Base-by-base conservation (phyloP, 2,797 vertebrate genomes). In the Rhodeus uyekii region DNA sequence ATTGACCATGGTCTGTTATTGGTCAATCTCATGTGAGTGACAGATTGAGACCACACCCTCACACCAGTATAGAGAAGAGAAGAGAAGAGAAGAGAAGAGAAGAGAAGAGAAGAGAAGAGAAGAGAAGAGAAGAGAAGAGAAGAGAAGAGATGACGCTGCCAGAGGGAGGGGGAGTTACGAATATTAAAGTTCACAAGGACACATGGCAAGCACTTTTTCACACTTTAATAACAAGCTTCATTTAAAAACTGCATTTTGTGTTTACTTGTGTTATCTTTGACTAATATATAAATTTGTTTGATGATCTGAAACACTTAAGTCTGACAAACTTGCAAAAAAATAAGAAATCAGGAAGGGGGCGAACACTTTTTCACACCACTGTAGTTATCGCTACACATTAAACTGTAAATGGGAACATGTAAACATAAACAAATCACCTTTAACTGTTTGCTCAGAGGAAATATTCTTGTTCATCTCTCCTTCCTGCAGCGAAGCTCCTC, bases 401-500 rank as follows among this genome's bases (percentile, higher is more conserved):
- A 27, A 42, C 18, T 27, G 19, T 5, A 71, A 8, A 22, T 34
- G 10, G 32, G 18, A 50, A 22, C 44, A 38, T 58, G 58, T 75
- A 39, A 75, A 38, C 19, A 24, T 24, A 27, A 34, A 55, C 22
- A 75, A 71, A 53, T 73, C 46, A 72, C 29, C 29, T 36, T 72
- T 22, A 50, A 48, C 10, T 14, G 29, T 32, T 50, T 48, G 39
- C 39, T 46, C 18, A 10, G 82, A 80, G 10, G 67, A 81, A 76
- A 76, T 86, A 46, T 42, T 73, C 53, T 82, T 87, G 65, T 63
- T 88, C 76, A 74, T 65, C 42, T 84, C 63, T 80, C 65, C 74
- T 68, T 63, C 50, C 75, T 78, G 58, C 34, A 32, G 72, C n/a
- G 73, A 78, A 83, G 87, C 87, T 75, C 68, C 88, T 78, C 63